Evolutionary conservation across 2,113 vertebrate species (phyloP), one percentile per base, ranked within the genome.

Genomic region (Tenebrosternarchus preto): DNA sequence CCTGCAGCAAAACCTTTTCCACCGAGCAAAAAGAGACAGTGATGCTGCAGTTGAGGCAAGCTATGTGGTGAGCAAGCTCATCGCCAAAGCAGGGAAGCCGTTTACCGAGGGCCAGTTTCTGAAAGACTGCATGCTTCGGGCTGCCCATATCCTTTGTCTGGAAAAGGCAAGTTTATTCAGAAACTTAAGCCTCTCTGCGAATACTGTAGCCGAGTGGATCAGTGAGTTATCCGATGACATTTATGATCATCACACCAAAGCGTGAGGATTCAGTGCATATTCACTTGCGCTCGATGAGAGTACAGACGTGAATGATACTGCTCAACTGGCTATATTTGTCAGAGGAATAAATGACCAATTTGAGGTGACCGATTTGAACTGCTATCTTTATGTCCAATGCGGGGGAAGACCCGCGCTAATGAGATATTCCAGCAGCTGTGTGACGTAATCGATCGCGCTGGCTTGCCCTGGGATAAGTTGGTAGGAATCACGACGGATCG

Each of bases 51-150:
- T 87, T 27, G 27, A 71, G 78, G 83, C 56, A 69, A 36, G 33
- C 33, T 36, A 36, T 36, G 33, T 36, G 33, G 33, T 36, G 33
- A 36, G 6, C 33, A 6, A 80, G 78, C 50, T 83, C 73, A 63
- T 15, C 12, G 11, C 9, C 11, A 70, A 78, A 71, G 69, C 68
- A 59, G 77, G 81, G 75, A 81, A 83, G 75, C 63, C 76, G 75
- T 85, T 83, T 33, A 66, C 70, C 1, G 22, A 83, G 56, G 76
- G 53, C n/a, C 63, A 70, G 76, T 83, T 85, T 71, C 3, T 85
- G 20, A 83, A 76, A 9, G 67, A 83, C 1, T 85, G 81, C 20
- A 76, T 80, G 59, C 24, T 77, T 33, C 6, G 72, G n/a, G 78
- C 76, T n/a, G 11, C 36, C 53, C 53, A 83, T 79, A 55, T 83